Conservation (phyloP, 2,113 vertebrate genomes). For the Chionis minor region DNA sequence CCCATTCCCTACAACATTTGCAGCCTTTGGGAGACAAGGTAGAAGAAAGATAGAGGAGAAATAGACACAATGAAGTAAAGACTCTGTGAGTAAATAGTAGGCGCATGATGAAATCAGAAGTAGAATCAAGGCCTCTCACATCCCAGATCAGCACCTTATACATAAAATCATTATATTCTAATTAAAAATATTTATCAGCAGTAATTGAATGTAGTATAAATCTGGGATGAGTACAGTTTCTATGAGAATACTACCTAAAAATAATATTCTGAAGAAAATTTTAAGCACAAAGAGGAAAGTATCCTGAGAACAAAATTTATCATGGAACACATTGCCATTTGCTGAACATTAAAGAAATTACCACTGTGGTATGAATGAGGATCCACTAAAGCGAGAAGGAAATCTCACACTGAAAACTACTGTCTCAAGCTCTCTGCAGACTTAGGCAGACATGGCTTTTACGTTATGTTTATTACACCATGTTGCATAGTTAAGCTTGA, state of each 20-base stretch:
- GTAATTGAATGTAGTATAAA: not conserved
- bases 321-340: not conserved
- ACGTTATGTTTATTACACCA: not conserved
- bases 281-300: not conserved
- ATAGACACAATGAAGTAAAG: not conserved
- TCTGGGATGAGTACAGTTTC: not conserved
- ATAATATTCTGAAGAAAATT: not conserved
- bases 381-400: not conserved
- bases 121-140: not conserved
- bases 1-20: not conserved
- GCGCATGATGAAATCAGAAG: not conserved
- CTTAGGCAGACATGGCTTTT: not conserved
- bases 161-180: not conserved
- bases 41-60: not conserved
- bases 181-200: conserved; percentile 22
- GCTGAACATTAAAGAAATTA: not conserved
- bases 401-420: not conserved
- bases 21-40: not conserved
- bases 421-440: not conserved
- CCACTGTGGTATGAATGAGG: not conserved
- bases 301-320: not conserved
- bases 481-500: not conserved
- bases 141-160: not conserved
- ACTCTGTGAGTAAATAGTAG: not conserved
- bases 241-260: not conserved